Percentiles rank a stretch among this genome's conserved stretches.
These are phyloP conservation scores for Hydroisotoma schaefferi DNA, from an alignment of 2,888 invertebrate genomes.

Conservation along the genomic window DNA sequence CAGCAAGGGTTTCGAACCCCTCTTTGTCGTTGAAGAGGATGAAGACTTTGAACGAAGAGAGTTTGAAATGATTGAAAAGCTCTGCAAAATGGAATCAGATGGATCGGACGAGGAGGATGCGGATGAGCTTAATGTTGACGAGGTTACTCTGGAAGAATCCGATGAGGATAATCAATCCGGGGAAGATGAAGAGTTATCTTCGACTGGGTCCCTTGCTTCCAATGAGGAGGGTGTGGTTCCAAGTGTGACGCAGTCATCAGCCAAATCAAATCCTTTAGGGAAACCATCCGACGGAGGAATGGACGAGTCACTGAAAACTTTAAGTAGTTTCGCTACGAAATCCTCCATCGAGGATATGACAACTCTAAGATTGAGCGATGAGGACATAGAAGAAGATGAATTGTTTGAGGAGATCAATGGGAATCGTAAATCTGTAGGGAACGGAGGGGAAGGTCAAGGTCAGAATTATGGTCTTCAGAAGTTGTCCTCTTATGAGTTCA, in stretches of 20 bases:
- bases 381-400: not conserved
- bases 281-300: no score
- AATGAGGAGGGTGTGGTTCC: not conserved
- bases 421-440: not conserved
- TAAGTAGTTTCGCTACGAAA: no score
- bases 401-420: not conserved
- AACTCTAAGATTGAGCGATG: not conserved
- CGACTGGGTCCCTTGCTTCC: not conserved
- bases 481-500: slow-evolving; percentile 47
- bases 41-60: slow-evolving; percentile 14
- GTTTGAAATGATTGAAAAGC: slow-evolving; percentile 8
- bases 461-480: slow-evolving; percentile 40
- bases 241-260: no score
- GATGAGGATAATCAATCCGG: slow-evolving; percentile 12
- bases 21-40: slow-evolving; percentile 42
- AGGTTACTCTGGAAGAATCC: slow-evolving; percentile 19
- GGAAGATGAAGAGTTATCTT: slow-evolving; percentile 1
- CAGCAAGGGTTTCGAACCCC: slow-evolving; percentile 42
- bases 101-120: not conserved
- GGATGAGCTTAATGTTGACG: slow-evolving; percentile 22
- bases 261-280: no score
- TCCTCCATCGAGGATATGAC: not conserved
- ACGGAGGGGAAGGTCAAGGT: slow-evolving; percentile 4
- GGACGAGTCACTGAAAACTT: no score
- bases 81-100: not conserved